Conservation (phyloP, 2,888 invertebrate genomes). For the Psylliodes chrysocephalus region DNA sequence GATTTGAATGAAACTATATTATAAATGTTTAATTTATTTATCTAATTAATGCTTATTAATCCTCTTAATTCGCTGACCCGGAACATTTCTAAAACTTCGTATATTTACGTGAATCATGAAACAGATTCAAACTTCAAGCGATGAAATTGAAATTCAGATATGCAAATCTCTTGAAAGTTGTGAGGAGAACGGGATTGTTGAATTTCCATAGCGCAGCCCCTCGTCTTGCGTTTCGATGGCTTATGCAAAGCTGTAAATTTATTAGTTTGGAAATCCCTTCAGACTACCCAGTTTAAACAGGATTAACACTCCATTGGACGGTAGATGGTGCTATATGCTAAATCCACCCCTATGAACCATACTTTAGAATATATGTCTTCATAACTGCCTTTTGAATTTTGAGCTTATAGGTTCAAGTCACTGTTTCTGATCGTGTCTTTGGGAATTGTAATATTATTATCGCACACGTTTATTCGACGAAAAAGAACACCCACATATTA, state of each 20-base stretch:
- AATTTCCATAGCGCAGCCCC: slow-evolving; percentile 58
- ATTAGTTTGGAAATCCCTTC: slow-evolving; percentile 69
- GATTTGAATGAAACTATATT: no score
- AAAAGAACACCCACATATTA: no score
- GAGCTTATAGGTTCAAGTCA: no score
- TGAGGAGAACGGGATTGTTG: slow-evolving; percentile 55
- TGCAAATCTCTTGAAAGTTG: slow-evolving; percentile 59
- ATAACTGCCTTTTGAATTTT: slow-evolving; percentile 26
- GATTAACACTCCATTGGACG: slow-evolving; percentile 69
- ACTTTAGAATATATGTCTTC: slow-evolving; percentile 32
- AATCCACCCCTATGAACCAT: slow-evolving; percentile 35
- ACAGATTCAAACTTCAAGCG: slow-evolving; percentile 34
- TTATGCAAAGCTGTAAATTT: slow-evolving; percentile 71
- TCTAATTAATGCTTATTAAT: background rate
- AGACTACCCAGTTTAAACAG: slow-evolving; percentile 65
- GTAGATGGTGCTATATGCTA: slow-evolving; percentile 48
- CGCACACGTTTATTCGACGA: no score
- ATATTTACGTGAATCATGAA: slow-evolving; percentile 23
- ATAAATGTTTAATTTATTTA: no score
- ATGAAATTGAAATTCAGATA: slow-evolving; percentile 61
- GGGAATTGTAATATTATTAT: no score
- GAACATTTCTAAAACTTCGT: slow-evolving; percentile 20
- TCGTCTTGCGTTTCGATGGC: slow-evolving; percentile 64
- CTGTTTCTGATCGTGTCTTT: no score
- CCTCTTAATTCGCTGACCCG: background rate